Percentiles rank a stretch among this genome's conserved stretches.
Evolutionary conservation across 2,888 invertebrate species (phyloP).

Genomic region (Neoascia interrupta): DNA sequence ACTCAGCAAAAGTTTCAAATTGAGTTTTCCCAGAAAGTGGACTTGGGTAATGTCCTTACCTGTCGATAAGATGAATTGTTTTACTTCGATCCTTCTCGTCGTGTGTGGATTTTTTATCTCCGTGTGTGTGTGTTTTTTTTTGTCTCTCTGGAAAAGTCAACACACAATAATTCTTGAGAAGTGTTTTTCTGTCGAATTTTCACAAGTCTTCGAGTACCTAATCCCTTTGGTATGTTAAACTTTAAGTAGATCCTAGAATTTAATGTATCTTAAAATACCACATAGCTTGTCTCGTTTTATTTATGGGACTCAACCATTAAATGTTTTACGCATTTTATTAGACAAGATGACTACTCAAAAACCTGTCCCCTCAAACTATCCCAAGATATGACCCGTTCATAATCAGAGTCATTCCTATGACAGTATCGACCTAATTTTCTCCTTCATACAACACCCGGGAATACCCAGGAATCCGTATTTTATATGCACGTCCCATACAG

Average conservation of each 20-base stretch:
- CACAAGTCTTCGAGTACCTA: too few relatives aligned
- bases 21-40: constrained; percentile 35
- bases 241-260: too few relatives aligned
- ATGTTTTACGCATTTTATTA: neutral
- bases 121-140: too few relatives aligned
- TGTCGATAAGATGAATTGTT: constrained; percentile 51
- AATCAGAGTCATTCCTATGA: constrained; percentile 47
- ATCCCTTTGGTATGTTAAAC: too few relatives aligned
- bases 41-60: constrained; percentile 47
- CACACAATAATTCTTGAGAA: too few relatives aligned
- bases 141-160: too few relatives aligned
- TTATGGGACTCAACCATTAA: too few relatives aligned
- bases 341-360: neutral
- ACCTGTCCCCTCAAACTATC: constrained; percentile 1
- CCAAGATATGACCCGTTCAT: constrained; percentile 15
- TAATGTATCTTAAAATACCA: too few relatives aligned
- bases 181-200: too few relatives aligned
- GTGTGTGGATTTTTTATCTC: neutral
- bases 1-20: constrained; percentile 40
- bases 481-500: constrained; percentile 19
- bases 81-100: constrained; percentile 10
- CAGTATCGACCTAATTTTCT: constrained; percentile 48
- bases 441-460: neutral
- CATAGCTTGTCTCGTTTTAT: too few relatives aligned
- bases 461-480: constrained; percentile 29